Evolutionary conservation across 2,888 invertebrate genomes (phyloP), one percentile per base, ranked within the genome.

Genomic region (Criorhina ranunculi): DNA sequence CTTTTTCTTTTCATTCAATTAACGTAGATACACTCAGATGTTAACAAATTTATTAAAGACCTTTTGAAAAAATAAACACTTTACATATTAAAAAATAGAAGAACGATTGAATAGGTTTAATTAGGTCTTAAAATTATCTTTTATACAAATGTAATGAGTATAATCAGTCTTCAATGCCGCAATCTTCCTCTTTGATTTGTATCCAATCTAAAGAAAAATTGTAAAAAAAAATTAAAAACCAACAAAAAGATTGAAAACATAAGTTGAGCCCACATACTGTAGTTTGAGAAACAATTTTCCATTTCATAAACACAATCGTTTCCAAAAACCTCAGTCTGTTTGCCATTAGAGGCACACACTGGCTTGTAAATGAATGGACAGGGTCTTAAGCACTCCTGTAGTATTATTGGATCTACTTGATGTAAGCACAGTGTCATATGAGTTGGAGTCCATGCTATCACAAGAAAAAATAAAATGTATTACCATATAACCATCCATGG

Each of bases 331-430:
- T 88, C 86, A 6, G 42, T 85, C n/a, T 49, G 40, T 19, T 85
- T 51, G 0, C 87, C 88, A 83, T 88, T 87, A 4, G 87, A 80
- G 31, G 88, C 89, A 76, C 89, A 89, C 35, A 89, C 76, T 11
- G 88, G 89, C 59, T 87, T 86, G 79, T 89, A 89, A 80, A 87
- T 88, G 75, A 88, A 87, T 29, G 87, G 88, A 53, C 89, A 88
- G 7, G 87, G 83, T 70, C 86, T 83, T 40, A 87, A 44, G 60
- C 89, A 89, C 37, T 87, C 87, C 55, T 86, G 76, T 57, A 88
- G 85, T 40, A 88, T 49, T 29, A 88, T 64, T 3, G 88, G 82
- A 75, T 88, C 88, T 12, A 88, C 40, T 53, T 88, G 82, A 49
- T 87, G 78, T 51, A 88, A 72, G 29, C 88, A 89, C 42, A 87